These are phyloP conservation scores for Fopius arisanus DNA, from an alignment of 1,140 invertebrate species.

Conservation along the genomic window DNA sequence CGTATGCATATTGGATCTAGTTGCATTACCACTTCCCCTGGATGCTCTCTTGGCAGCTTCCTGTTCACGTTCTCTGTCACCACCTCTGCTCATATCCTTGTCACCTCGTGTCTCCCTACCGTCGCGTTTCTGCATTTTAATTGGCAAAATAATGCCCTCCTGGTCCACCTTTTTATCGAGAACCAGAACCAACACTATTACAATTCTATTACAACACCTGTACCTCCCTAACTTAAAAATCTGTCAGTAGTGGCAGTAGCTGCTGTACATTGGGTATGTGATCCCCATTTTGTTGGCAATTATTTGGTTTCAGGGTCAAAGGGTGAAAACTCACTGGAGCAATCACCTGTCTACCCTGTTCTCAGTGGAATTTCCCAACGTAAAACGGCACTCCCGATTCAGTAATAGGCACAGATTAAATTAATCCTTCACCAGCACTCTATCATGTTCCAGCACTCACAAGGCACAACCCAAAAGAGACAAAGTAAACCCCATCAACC, in stretches of 20 bases:
- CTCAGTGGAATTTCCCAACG: neutral
- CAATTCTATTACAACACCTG: neutral
- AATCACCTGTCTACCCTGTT: conserved; percentile 1
- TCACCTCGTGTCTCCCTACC: conserved; percentile 47
- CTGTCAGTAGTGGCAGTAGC: neutral
- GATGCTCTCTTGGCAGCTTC: conserved; percentile 54
- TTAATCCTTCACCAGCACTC: neutral
- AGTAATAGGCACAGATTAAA: neutral
- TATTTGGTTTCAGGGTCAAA: neutral
- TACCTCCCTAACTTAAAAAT: neutral
- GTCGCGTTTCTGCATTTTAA: conserved; percentile 58
- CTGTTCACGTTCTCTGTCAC: conserved; percentile 49
- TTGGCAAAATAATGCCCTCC: conserved; percentile 14
- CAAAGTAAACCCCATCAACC: neutral
- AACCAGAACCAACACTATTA: neutral
- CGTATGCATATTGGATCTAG: conserved; percentile 75
- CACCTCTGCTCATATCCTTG: conserved; percentile 49
- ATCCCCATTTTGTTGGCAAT: neutral
- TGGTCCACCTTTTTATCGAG: neutral
- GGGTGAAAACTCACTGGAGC: neutral
- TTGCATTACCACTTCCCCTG: conserved; percentile 64
- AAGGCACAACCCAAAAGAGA: neutral
- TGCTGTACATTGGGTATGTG: neutral
- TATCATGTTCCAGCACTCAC: neutral
- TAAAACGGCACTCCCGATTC: neutral